phyloP scores from a whole-genome alignment of 2,888 invertebrate genomes.

The Caenorhabditis plicata region DNA sequence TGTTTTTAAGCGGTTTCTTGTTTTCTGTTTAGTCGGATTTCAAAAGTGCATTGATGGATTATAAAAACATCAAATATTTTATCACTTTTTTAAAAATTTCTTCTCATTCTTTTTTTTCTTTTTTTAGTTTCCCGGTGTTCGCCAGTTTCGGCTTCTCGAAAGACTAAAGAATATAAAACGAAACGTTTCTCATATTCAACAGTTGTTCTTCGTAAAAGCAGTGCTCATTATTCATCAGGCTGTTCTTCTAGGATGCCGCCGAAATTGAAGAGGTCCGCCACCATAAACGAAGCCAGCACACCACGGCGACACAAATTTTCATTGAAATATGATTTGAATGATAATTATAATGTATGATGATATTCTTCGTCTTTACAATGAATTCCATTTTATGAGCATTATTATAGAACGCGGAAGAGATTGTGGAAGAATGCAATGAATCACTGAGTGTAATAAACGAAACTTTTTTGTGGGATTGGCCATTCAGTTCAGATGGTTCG shows the following conservation, averaged over 20 bases:
- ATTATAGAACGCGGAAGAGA: no score
- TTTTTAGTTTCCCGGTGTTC: neutral
- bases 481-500: conserved; percentile 56
- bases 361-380: no score
- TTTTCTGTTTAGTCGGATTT: neutral
- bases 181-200: neutral
- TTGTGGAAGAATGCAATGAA: no score
- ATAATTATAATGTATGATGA: conserved; percentile 24
- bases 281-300: conserved; percentile 36
- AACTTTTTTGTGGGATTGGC: conserved; percentile 60
- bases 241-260: conserved; percentile 11
- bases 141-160: neutral
- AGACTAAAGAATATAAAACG: neutral
- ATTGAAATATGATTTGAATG: conserved; percentile 40
- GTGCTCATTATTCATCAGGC: no score
- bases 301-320: conserved; percentile 36
- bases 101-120: neutral
- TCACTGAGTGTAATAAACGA: conserved; percentile 34
- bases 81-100: neutral
- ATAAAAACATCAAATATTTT: neutral
- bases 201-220: neutral
- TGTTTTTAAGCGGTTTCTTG: neutral
- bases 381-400: neutral
- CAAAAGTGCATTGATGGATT: no score
- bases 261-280: conserved; percentile 17